A percentile compares a stretch with the other conserved stretches of the same genome.
These are phyloP conservation scores for Chironomus tepperi DNA, from an alignment of 1,140 invertebrate species.

Conservation along the genomic window DNA sequence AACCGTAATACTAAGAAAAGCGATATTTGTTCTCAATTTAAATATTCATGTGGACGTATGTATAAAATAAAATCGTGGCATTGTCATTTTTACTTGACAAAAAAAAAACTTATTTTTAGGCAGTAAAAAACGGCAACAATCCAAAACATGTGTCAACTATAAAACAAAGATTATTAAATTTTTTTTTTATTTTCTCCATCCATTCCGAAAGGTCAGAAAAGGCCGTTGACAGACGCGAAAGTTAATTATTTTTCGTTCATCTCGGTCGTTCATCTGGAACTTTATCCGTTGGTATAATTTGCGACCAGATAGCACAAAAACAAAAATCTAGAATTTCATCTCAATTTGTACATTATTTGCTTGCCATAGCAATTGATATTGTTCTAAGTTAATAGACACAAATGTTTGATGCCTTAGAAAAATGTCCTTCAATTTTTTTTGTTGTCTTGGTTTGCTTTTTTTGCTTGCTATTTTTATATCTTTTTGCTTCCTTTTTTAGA, in stretches of 20 bases:
- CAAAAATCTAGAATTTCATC: neutral
- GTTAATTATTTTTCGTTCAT: neutral
- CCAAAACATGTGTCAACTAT: neutral
- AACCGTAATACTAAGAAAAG: too few species aligned
- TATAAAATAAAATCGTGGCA: neutral
- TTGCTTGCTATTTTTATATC: neutral
- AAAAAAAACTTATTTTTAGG: neutral
- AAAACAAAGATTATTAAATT: neutral
- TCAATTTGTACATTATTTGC: neutral
- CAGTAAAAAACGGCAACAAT: too few species aligned
- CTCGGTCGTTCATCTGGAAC: neutral
- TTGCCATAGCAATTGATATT: too few species aligned
- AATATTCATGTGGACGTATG: too few species aligned
- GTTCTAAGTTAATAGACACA: neutral
- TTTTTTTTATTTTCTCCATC: too few species aligned
- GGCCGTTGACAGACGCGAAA: slow-evolving; percentile 20
- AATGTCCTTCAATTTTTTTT: neutral
- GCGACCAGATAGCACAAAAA: too few species aligned
- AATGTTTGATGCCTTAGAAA: neutral
- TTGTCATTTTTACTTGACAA: neutral
- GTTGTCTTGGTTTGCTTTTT: neutral
- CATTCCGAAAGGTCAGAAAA: slow-evolving; percentile 10
- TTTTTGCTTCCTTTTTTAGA: neutral
- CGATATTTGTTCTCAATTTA: too few species aligned
- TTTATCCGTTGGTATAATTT: neutral